phyloP scores from a whole-genome alignment of 2,888 invertebrate species.

The Linnaemya tessellans region DNA sequence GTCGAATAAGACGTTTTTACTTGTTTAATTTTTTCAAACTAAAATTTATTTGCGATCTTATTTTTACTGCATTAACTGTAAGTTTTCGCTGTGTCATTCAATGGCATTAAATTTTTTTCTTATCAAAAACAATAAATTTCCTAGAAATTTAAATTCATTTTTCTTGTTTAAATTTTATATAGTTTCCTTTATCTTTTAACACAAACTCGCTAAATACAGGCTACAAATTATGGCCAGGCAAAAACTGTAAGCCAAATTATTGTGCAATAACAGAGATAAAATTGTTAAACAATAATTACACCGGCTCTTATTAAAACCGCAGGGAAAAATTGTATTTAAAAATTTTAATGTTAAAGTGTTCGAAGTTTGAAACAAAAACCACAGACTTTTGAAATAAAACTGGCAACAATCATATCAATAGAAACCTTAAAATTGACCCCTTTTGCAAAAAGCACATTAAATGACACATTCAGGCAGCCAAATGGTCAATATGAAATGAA shows the following conservation, averaged over 20 bases:
- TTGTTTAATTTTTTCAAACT: background rate
- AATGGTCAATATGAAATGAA: slow-evolving; percentile 36
- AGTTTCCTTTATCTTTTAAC: slow-evolving; percentile 33
- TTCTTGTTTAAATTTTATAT: slow-evolving; percentile 11
- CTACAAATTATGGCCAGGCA: slow-evolving; percentile 40
- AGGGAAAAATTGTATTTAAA: slow-evolving; percentile 5
- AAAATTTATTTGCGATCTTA: background rate
- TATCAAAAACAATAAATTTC: slow-evolving; percentile 53
- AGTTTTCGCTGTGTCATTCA: slow-evolving; percentile 1
- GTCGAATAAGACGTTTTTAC: too few relatives aligned
- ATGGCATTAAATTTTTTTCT: slow-evolving; percentile 13
- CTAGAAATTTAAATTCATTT: slow-evolving; percentile 33
- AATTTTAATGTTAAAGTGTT: background rate
- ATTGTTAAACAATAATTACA: slow-evolving; percentile 61
- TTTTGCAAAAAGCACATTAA: slow-evolving; percentile 31
- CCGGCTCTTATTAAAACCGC: slow-evolving; percentile 20
- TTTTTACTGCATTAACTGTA: background rate
- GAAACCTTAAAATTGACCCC: slow-evolving; percentile 62
- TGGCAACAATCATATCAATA: slow-evolving; percentile 51
- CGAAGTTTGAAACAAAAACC: slow-evolving; percentile 3
- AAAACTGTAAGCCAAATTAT: slow-evolving; percentile 10
- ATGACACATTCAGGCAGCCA: slow-evolving; percentile 60
- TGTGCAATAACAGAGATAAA: slow-evolving; percentile 51
- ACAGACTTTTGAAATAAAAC: slow-evolving; percentile 8
- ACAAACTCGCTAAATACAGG: slow-evolving; percentile 45